Conservation (phyloP, 2,113 vertebrate genomes). For the Pangasianodon hypophthalmus region DNA sequence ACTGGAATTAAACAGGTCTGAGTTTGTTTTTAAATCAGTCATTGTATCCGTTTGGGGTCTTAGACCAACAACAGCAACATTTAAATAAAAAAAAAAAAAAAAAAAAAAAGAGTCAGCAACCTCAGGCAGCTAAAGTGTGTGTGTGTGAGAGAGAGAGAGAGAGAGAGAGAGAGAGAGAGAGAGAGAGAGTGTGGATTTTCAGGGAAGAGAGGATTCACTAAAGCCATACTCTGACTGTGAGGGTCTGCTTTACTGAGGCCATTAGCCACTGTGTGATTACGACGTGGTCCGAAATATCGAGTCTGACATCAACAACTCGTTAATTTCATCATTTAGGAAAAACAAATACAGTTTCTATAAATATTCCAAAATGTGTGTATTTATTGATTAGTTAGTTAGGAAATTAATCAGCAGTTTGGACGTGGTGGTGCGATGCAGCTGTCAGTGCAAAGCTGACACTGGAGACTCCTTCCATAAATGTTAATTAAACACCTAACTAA, state of each 20-base stretch:
- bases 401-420: background rate
- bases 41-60: constrained; percentile 15
- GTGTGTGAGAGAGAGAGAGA: background rate
- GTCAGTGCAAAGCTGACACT: background rate
- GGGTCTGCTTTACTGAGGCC: background rate
- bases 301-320: background rate
- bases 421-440: background rate
- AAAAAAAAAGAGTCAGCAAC: background rate
- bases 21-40: constrained; percentile 1
- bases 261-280: background rate
- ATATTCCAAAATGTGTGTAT: too few species aligned
- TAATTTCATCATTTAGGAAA: background rate
- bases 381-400: background rate
- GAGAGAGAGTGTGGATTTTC: background rate
- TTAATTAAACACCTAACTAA: background rate
- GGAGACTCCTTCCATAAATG: too few species aligned
- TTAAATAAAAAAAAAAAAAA: too few species aligned
- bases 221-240: constrained; percentile 45
- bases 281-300: background rate
- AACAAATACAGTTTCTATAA: background rate
- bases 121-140: constrained; percentile 20
- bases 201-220: constrained; percentile 21
- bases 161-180: background rate
- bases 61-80: too few species aligned
- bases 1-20: background rate